These are phyloP conservation scores for Bryconaethiops microstoma DNA, from an alignment of 2,797 vertebrate species.

Conservation along the genomic window DNA sequence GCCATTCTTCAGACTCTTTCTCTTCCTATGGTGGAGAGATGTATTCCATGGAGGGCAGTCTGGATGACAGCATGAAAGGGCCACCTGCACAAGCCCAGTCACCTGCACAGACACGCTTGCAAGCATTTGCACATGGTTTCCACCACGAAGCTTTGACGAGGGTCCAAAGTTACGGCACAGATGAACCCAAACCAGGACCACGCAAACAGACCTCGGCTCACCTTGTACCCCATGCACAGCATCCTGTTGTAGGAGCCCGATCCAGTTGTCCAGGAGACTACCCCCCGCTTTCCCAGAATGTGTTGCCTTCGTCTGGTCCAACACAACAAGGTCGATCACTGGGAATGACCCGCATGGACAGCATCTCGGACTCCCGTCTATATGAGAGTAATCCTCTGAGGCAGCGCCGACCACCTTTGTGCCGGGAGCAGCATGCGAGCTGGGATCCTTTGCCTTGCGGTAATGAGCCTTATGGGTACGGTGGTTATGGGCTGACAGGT, in stretches of 20 bases:
- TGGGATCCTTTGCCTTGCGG: conserved; percentile 94
- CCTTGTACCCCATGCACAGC: conserved; percentile 88
- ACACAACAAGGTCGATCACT: conserved; percentile 91
- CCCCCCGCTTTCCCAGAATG: conserved; percentile 84
- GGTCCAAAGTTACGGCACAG: conserved; percentile 92
- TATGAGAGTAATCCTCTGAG: conserved; percentile 94
- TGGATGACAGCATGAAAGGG: conserved; percentile 90
- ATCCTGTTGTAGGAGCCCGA: conserved; percentile 84
- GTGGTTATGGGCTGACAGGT: conserved; percentile 90
- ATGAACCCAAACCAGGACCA: conserved; percentile 88
- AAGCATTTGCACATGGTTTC: conserved; percentile 92
- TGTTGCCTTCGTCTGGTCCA: conserved; percentile 80
- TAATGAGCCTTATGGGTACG: conserved; percentile 88
- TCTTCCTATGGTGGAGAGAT: conserved; percentile 93
- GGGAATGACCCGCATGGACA: conserved; percentile 99
- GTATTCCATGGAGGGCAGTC: conserved; percentile 89
- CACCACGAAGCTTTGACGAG: conserved; percentile 91
- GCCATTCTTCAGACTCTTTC: conserved; percentile 94
- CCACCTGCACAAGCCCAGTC: conserved; percentile 78
- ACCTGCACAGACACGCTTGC: conserved; percentile 86
- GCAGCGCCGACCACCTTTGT: conserved; percentile 92
- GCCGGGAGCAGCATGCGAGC: conserved; percentile 97
- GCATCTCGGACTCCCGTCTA: conserved; percentile 95
- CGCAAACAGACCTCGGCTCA: conserved; percentile 89
- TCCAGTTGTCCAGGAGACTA: conserved; percentile 97